Evolutionary conservation across 2,888 invertebrate species (phyloP).

Genomic region (Drosophila kuntzei): DNA sequence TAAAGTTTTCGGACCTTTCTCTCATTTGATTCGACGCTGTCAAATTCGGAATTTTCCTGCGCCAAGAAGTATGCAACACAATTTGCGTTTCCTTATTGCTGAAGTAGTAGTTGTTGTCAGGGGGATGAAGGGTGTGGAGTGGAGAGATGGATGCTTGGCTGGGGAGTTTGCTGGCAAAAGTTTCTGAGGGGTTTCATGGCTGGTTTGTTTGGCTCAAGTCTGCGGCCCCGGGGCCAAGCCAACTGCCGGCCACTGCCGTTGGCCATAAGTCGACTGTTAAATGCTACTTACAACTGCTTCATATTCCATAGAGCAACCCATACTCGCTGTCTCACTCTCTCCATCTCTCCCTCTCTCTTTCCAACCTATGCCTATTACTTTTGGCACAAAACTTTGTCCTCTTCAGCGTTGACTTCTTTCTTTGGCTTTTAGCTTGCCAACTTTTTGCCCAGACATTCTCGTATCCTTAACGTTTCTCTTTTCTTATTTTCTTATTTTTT

Average conservation of each 20-base stretch:
- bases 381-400: constrained; percentile 79
- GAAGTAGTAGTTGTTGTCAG: neutral
- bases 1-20: neutral
- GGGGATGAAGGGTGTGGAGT: neutral
- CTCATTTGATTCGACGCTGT: constrained; percentile 27
- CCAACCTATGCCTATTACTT: constrained; percentile 75
- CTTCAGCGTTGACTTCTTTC: constrained; percentile 71
- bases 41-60: constrained; percentile 37
- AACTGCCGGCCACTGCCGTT: constrained; percentile 52
- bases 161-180: constrained; percentile 28
- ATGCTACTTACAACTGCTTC: constrained; percentile 74
- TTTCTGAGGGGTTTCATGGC: constrained; percentile 68
- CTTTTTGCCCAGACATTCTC: constrained; percentile 64
- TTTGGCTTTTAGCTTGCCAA: constrained; percentile 60
- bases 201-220: constrained; percentile 55
- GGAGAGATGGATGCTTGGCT: neutral
- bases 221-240: constrained; percentile 25
- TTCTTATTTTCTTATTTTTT: constrained; percentile 12
- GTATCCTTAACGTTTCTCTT: constrained; percentile 23
- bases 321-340: neutral
- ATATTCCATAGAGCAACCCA: constrained; percentile 42
- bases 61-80: constrained; percentile 49
- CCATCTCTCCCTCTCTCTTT: neutral
- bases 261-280: constrained; percentile 78
- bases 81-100: constrained; percentile 36